Evolutionary conservation across 2,888 invertebrate genomes (phyloP), one percentile per base, ranked within the genome.

Genomic region (Apodemia duryi): DNA sequence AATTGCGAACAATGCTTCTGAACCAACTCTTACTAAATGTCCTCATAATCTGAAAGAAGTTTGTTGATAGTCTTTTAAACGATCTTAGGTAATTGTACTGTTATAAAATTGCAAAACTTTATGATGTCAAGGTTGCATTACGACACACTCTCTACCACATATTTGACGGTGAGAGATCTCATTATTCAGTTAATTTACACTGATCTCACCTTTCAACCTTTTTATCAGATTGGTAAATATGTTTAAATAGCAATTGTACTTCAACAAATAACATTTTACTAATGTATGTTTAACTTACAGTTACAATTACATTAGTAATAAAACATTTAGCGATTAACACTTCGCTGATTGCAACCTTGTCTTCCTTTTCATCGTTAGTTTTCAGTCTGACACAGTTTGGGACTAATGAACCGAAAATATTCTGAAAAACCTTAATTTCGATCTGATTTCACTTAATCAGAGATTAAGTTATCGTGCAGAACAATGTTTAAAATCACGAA

Each of bases 11-110:
- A 87, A 87, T 86, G 77, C 72, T 76, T 78, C 76, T 83, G 86
- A 87, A 84, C 84, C 82, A 78, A 77, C 79, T 75, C 77, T 89
- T 87, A 83, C 86, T 43, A 85, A 87, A 88, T 81, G 75, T 77
- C 75, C 73, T 77, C 75, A 77, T 84, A 88, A 85, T 86, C 80
- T 79, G 75, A 79, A 84, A 89, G 85, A 83, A 85, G 85, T 78
- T 72, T 74, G 81, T 80, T 89, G 88, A 91, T 91, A 87, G 89
- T 86, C 86, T 89, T 90, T 90, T 90, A 90, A 90, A 86, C 79
- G 89, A 84, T 90, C 84, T 86, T 80, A 83, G 82, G 82, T 83
- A 79, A 84, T 80, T 82, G 86, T 84, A 85, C 84, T 78, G 77
- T 69, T 86, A 85, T 84, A 85, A 84, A 83, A 77, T 85, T 85